Percentiles rank a stretch among this genome's conserved stretches.
Evolutionary conservation across 1,140 invertebrate genomes (phyloP).

Genomic region (Pogonus chalceus): DNA sequence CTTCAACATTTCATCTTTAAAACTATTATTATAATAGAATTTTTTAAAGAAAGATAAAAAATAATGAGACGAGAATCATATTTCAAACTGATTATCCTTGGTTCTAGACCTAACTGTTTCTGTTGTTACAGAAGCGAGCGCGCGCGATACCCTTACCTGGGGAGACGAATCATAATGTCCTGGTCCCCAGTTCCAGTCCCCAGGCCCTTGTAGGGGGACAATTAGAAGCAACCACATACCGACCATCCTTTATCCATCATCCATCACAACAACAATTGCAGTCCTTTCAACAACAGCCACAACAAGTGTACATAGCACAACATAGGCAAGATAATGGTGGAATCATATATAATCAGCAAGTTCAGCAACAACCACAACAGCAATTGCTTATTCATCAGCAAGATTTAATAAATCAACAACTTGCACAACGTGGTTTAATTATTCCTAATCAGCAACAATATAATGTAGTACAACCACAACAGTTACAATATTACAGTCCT

Average conservation of each 20-base stretch:
- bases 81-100: no score
- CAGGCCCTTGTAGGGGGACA: constrained; percentile 27
- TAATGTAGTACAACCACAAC: constrained; percentile 2
- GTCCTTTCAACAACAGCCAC: constrained; percentile 14
- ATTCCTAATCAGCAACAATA: background rate
- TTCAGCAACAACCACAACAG: constrained; percentile 14
- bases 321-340: background rate
- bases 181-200: constrained; percentile 10
- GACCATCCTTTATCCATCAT: constrained; percentile 20
- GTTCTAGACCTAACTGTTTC: constrained; percentile 16
- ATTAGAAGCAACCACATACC: constrained; percentile 30
- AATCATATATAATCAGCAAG: background rate
- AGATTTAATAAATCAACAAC: constrained; percentile 17
- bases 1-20: no score
- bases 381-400: constrained; percentile 2
- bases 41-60: no score
- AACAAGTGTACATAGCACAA: constrained; percentile 14
- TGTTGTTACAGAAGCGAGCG: constrained; percentile 34
- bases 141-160: constrained; percentile 19
- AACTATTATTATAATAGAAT: no score
- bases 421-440: constrained; percentile 1
- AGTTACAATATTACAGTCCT: constrained; percentile 9
- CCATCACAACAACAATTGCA: constrained; percentile 5
- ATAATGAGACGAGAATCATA: no score
- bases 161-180: constrained; percentile 19